Evolutionary conservation across 64 coral and sea anemone genomes (phyloP).

Genomic region (Stichodactyla helianthus): DNA sequence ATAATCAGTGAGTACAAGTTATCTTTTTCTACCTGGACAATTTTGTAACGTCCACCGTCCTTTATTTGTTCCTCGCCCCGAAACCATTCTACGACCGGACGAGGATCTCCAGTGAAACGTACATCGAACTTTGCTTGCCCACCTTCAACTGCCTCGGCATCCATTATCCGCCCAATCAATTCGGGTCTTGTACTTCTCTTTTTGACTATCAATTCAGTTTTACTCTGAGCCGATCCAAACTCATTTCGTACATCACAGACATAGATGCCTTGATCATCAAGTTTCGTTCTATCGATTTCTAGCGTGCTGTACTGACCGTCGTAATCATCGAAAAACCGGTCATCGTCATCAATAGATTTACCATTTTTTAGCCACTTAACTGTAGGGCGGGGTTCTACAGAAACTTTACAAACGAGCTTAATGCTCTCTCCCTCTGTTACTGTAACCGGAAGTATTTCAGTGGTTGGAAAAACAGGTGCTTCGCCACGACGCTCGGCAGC

Average conservation of each 20-base stretch:
- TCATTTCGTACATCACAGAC: conserved; percentile 67
- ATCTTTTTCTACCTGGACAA: conserved; percentile 33
- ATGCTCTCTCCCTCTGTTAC: conserved; percentile 61
- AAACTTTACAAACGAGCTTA: conserved; percentile 57
- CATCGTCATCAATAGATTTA: conserved; percentile 44
- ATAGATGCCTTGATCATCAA: conserved; percentile 56
- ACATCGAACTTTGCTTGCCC: conserved; percentile 58
- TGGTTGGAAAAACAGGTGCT: neutral
- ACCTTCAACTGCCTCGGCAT: conserved; percentile 55
- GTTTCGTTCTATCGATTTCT: conserved; percentile 34
- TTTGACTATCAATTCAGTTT: conserved; percentile 50
- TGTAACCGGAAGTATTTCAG: conserved; percentile 34
- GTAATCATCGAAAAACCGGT: conserved; percentile 45
- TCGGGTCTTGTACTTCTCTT: conserved; percentile 46
- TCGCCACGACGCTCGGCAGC: neutral
- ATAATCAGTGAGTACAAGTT: conserved; percentile 58
- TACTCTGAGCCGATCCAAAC: conserved; percentile 58
- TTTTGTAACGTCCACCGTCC: conserved; percentile 50
- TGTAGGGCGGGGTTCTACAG: conserved; percentile 43
- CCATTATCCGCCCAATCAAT: conserved; percentile 43
- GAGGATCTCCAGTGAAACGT: conserved; percentile 54
- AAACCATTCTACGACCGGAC: conserved; percentile 84
- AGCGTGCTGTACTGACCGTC: conserved; percentile 46
- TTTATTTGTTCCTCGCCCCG: conserved; percentile 64
- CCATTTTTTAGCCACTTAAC: conserved; percentile 62